These are phyloP conservation scores for Drosophila histrio DNA, from an alignment of 2,888 invertebrate species.

Conservation along the genomic window DNA sequence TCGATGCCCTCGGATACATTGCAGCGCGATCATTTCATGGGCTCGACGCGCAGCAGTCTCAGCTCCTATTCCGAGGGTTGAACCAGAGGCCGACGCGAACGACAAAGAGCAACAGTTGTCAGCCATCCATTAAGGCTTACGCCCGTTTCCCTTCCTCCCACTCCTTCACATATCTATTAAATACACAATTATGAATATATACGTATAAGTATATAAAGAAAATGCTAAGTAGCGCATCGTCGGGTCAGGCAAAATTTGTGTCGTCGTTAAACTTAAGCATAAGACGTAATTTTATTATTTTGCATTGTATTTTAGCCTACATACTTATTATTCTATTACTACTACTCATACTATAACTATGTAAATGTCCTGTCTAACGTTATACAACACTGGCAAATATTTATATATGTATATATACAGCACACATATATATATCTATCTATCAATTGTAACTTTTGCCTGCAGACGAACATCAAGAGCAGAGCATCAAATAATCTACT, in stretches of 20 bases:
- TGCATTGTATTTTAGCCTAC: constrained; percentile 70
- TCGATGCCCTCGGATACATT: constrained; percentile 82
- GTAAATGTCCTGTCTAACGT: constrained; percentile 55
- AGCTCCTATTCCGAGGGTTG: constrained; percentile 84
- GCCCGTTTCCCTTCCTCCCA: neutral
- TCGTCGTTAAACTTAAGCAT: constrained; percentile 64
- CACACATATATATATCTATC: constrained; percentile 20
- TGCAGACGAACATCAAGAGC: constrained; percentile 32
- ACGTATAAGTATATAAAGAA: constrained; percentile 29
- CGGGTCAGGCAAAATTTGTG: constrained; percentile 49
- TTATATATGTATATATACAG: constrained; percentile 18
- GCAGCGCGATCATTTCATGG: constrained; percentile 83
- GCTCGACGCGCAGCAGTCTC: constrained; percentile 84
- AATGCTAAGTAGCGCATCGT: constrained; percentile 61
- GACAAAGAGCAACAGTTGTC: too few species aligned
- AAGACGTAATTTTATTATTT: constrained; percentile 65
- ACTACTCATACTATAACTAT: constrained; percentile 44
- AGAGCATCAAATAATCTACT: constrained; percentile 55
- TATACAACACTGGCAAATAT: constrained; percentile 32
- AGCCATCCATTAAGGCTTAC: constrained; percentile 54
- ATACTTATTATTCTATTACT: constrained; percentile 55
- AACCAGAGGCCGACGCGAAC: too few species aligned
- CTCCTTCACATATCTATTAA: constrained; percentile 16
- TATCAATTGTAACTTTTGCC: constrained; percentile 29
- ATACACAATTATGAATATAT: constrained; percentile 27